A percentile compares a stretch with the other conserved stretches of the same genome.
phyloP scores from a whole-genome alignment of 2,797 vertebrate species.

The Pyrocephalus nanus region DNA sequence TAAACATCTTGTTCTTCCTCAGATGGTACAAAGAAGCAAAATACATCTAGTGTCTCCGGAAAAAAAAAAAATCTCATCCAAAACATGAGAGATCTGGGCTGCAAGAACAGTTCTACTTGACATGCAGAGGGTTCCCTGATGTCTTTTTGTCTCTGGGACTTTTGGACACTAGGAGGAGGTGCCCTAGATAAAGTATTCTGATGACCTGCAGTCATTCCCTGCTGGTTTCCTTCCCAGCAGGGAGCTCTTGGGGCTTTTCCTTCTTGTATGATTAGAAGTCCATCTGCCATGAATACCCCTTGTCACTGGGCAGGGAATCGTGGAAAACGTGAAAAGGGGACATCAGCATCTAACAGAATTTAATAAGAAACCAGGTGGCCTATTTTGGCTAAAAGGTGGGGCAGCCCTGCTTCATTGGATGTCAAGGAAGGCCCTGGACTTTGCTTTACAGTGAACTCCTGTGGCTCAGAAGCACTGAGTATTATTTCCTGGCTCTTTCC shows the following conservation, averaged over 20 bases:
- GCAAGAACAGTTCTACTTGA: not conserved
- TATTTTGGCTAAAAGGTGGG: not conserved
- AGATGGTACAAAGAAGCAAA: not conserved
- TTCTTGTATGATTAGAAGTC: not conserved
- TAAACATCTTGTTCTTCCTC: not conserved
- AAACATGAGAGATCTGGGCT: not conserved
- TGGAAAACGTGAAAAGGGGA: not conserved
- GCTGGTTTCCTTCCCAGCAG: not conserved
- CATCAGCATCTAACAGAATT: not conserved
- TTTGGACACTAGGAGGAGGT: not conserved
- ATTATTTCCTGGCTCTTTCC: not conserved
- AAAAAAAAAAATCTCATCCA: not conserved
- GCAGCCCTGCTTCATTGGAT: not conserved
- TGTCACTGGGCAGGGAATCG: not conserved
- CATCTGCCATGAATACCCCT: not conserved
- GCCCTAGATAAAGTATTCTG: not conserved
- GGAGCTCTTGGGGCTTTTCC: not conserved
- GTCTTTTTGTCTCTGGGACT: not conserved
- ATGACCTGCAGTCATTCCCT: not conserved
- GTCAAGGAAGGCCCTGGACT: not conserved
- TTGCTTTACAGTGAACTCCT: not conserved
- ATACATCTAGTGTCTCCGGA: not conserved
- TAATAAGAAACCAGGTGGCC: not conserved
- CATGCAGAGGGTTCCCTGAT: not conserved
- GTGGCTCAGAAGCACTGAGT: not conserved